phyloP scores from a whole-genome alignment of 2,797 vertebrate species.

The Acipenser ruthenus region DNA sequence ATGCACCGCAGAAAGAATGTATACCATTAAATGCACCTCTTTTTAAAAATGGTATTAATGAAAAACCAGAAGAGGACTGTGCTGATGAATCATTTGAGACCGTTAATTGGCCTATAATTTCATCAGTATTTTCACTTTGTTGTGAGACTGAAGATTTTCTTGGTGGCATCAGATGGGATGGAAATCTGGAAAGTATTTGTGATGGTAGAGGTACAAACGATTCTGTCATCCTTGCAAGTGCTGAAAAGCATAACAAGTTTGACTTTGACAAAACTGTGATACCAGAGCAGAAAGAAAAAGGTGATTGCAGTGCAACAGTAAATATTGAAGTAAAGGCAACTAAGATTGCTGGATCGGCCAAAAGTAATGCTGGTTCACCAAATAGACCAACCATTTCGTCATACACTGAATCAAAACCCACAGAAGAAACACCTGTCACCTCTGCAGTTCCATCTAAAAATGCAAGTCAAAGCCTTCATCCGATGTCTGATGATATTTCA shows the following conservation, averaged over 20 bases:
- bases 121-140: conserved; percentile 86
- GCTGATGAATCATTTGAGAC: conserved; percentile 22
- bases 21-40: not conserved
- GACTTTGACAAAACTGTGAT: too few species aligned
- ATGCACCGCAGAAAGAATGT: not conserved
- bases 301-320: too few species aligned
- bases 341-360: too few species aligned
- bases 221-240: conserved; percentile 46
- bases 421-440: not conserved
- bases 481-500: too few species aligned
- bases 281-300: too few species aligned
- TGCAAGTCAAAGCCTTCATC: too few species aligned
- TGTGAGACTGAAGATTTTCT: conserved; percentile 45
- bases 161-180: conserved; percentile 44
- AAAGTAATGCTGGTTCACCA: too few species aligned
- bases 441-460: too few species aligned
- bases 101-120: conserved; percentile 79
- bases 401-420: not conserved
- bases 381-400: not conserved
- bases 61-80: not conserved
- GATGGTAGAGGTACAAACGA: conserved; percentile 31
- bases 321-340: too few species aligned
- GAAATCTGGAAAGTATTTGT: not conserved
- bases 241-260: too few species aligned
- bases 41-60: not conserved